Conservation (phyloP, 2,888 invertebrate genomes). For the Drosophila nigricruria region DNA sequence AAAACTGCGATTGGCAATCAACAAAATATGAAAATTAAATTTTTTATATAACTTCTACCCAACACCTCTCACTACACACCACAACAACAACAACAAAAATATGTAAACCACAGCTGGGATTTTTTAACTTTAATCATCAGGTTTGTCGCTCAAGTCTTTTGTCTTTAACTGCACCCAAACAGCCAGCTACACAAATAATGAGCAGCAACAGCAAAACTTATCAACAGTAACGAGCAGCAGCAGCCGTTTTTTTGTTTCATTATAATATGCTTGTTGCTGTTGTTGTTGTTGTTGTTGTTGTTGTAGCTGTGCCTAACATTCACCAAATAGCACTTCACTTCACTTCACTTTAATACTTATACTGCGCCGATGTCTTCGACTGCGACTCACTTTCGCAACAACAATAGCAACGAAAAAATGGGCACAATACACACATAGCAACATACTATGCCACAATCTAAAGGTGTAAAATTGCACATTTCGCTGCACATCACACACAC, state of each 20-base stretch:
- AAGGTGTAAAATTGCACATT: conserved; percentile 78
- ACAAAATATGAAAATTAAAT: conserved; percentile 24
- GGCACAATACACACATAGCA: conserved; percentile 68
- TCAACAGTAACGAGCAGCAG: conserved; percentile 46
- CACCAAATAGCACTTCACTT: conserved; percentile 63
- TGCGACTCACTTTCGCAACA: conserved; percentile 72
- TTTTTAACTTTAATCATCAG: conserved; percentile 85
- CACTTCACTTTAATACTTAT: conserved; percentile 24
- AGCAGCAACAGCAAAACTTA: conserved; percentile 43
- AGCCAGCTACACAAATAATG: conserved; percentile 33
- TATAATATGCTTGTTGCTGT: conserved; percentile 14
- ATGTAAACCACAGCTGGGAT: conserved; percentile 82
- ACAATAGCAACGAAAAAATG: conserved; percentile 38
- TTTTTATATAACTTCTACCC: conserved; percentile 31
- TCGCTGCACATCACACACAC: conserved; percentile 60
- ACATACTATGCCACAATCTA: conserved; percentile 40
- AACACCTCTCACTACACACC: conserved; percentile 35
- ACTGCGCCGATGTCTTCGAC: conserved; percentile 7
- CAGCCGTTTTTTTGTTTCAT: conserved; percentile 34
- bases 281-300: conserved; percentile 28
- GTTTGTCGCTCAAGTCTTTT: conserved; percentile 85
- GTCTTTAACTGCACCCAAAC: conserved; percentile 64
- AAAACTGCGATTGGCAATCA: conserved; percentile 42
- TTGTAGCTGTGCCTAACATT: conserved; percentile 56
- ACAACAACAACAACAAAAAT: conserved; percentile 39